Evolutionary conservation across 2,113 vertebrate genomes (phyloP).

Genomic region (Gymnocephalus cernua): DNA sequence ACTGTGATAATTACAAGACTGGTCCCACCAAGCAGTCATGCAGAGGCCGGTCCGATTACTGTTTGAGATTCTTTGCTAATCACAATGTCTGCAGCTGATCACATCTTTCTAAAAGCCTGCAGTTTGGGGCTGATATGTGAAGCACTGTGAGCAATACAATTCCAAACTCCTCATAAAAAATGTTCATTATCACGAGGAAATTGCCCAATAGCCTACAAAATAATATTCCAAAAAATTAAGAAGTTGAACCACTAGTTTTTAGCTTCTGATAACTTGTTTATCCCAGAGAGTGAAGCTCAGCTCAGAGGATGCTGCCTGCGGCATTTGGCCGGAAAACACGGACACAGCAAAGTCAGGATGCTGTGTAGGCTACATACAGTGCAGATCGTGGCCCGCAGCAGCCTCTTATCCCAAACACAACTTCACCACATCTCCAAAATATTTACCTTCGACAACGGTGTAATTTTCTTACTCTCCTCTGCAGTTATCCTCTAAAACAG

Average conservation of each 20-base stretch:
- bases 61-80: conserved; percentile 22
- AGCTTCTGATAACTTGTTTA: conserved; percentile 12
- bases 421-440: conserved; percentile 51
- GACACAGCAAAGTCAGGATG: conserved; percentile 69
- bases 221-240: neutral
- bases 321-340: conserved; percentile 70
- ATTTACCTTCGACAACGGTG: conserved; percentile 9
- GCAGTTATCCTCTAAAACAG: neutral
- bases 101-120: conserved; percentile 16
- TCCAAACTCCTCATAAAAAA: neutral
- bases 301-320: conserved; percentile 71
- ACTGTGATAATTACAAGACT: conserved; percentile 31
- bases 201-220: neutral
- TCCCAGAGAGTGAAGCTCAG: conserved; percentile 59
- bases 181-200: neutral
- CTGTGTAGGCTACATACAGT: conserved; percentile 1
- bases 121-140: neutral
- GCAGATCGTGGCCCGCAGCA: conserved; percentile 35
- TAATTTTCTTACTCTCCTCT: neutral
- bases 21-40: conserved; percentile 34
- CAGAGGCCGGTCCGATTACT: conserved; percentile 18
- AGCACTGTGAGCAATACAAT: neutral
- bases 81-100: conserved; percentile 38
- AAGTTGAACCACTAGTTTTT: neutral
- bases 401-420: conserved; percentile 72